phyloP scores from a whole-genome alignment of 2,888 invertebrate species.

The Heterodera filipjevi region DNA sequence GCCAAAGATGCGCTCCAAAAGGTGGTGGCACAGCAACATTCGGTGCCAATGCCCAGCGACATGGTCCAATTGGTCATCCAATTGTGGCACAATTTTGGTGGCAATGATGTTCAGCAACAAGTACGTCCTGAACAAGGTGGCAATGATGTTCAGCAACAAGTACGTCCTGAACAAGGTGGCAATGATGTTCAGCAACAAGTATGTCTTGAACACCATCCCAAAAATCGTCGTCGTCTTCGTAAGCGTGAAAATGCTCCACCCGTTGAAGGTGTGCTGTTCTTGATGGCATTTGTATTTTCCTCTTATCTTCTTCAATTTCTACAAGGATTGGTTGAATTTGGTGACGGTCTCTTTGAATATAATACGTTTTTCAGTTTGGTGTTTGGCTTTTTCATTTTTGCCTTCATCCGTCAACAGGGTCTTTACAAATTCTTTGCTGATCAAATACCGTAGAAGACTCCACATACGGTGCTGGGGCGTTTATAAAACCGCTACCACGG shows the following conservation, averaged over 20 bases:
- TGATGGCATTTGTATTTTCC: background rate
- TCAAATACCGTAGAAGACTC: too few relatives aligned
- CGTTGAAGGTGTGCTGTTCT: background rate
- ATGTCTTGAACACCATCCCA: background rate
- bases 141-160: background rate
- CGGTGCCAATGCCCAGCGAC: background rate
- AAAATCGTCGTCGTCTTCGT: background rate
- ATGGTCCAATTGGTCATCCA: background rate
- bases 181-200: background rate
- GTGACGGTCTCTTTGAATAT: background rate
- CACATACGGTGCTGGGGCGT: too few relatives aligned
- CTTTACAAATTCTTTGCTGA: background rate
- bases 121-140: background rate
- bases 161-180: background rate
- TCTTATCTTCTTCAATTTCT: background rate
- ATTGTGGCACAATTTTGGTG: background rate
- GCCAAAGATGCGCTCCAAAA: background rate
- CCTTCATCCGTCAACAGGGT: background rate
- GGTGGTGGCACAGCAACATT: background rate
- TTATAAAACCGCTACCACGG: too few relatives aligned
- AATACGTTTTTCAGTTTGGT: background rate
- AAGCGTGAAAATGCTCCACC: background rate
- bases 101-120: background rate
- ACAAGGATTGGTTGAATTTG: background rate
- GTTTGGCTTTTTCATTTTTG: background rate